Evolutionary conservation across 2,888 invertebrate species (phyloP), one percentile per base, ranked within the genome.

Genomic region (Gibbula magus): DNA sequence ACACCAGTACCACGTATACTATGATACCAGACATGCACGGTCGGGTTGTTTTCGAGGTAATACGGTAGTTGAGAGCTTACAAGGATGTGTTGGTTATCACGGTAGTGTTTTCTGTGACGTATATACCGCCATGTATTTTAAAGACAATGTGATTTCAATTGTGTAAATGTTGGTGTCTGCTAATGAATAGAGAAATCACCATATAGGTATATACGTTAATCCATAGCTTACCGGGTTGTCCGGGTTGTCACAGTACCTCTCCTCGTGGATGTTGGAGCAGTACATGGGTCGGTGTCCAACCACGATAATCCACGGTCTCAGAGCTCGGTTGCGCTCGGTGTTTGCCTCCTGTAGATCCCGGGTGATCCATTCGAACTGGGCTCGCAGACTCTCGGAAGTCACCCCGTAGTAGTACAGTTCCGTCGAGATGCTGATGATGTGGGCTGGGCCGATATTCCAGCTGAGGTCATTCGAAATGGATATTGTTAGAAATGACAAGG

Each of bases 331-430:
- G 79, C 90, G 91, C 22, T 91, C 91, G 66, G 81, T 86, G 81
- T 88, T 90, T 20, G 89, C 90, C 79, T 88, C 94, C 92, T 94
- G 93, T 54, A 98, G 94, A 92, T 98, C 98, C 18, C 95, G 93
- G 86, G 95, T 95, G 2, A 99, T 94, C 98, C 98, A 99, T 77
- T 96, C 94, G 90, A 95, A 91, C 84, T 92, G 92, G 66, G 86
- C 83, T 4, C 85, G 39, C 13, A 88, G 85, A 82, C 96, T 96
- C 0, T 98, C 98, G 90, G 96, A 98, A 89, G 96, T 95, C 66
- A 96, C 91, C 0, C 99, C 98, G 91, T 96, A 98, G 93, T 98
- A 99, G 93, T 99, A 99, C 73, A 87, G 96, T 94, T 99, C 99
- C 0, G 98, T 98, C 81, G 97, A 97, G 88, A 99, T 95, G 32